Evolutionary conservation across 2,113 vertebrate species (phyloP).

Genomic region (Sylvietta virens): DNA sequence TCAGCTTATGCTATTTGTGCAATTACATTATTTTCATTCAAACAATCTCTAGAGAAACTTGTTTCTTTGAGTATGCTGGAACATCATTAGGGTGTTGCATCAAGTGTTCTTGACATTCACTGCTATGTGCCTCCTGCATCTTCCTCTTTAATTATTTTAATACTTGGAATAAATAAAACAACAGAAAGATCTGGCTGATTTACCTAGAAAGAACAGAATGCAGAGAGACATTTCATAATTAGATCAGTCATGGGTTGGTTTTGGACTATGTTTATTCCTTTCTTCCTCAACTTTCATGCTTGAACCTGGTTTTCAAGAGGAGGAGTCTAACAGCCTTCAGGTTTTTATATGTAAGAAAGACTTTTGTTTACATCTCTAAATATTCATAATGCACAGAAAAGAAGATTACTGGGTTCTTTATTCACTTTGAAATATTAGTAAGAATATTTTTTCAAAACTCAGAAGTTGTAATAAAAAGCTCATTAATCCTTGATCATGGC

Average conservation of each 20-base stretch:
- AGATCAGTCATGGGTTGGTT: not conserved
- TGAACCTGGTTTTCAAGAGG: not conserved
- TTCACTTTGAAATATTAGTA: not conserved
- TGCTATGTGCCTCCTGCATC: not conserved
- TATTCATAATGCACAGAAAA: not conserved
- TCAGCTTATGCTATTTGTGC: constrained; percentile 31
- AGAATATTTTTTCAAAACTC: not conserved
- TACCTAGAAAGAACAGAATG: not conserved
- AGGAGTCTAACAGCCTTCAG: not conserved
- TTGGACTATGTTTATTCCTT: not conserved
- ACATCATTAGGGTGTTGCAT: constrained; percentile 14
- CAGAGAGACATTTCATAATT: not conserved
- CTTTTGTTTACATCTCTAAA: not conserved
- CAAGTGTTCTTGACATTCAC: constrained; percentile 46
- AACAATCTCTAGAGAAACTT: constrained; percentile 42
- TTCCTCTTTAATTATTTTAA: constrained; percentile 46
- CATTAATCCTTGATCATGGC: not conserved
- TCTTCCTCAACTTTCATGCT: not conserved
- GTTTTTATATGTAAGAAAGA: not conserved
- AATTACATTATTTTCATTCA: constrained; percentile 65
- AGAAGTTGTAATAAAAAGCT: not conserved
- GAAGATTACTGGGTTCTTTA: not conserved
- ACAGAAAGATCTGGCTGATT: not conserved
- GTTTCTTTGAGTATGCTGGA: constrained; percentile 41
- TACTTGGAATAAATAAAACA: constrained; percentile 25